Conservation (phyloP, 1,140 invertebrate genomes). For the Halictus rubicundus region DNA sequence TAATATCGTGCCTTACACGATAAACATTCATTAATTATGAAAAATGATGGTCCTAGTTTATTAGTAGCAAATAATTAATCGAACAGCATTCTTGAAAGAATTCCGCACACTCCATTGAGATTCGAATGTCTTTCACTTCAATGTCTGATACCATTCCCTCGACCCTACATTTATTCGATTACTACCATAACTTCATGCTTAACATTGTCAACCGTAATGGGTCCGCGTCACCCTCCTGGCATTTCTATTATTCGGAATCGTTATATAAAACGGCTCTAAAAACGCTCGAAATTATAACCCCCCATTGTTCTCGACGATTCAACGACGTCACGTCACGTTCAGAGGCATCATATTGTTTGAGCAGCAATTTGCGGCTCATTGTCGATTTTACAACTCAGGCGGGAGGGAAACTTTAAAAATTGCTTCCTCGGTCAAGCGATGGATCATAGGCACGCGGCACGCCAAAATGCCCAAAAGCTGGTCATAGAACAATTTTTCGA, state of each 20-base stretch:
- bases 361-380: slow-evolving; percentile 11
- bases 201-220: not conserved
- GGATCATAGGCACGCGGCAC: too few relatives aligned
- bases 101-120: not conserved
- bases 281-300: slow-evolving; percentile 17
- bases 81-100: not conserved
- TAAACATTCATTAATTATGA: too few relatives aligned
- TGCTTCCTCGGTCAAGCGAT: too few relatives aligned
- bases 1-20: too few relatives aligned
- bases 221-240: not conserved
- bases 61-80: not conserved
- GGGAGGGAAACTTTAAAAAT: not conserved
- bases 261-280: slow-evolving; percentile 10
- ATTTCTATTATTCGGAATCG: not conserved
- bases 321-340: slow-evolving; percentile 5
- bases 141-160: not conserved
- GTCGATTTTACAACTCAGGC: not conserved
- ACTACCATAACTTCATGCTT: not conserved
- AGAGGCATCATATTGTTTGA: slow-evolving; percentile 3
- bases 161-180: not conserved
- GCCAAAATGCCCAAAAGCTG: too few relatives aligned
- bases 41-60: too few relatives aligned
- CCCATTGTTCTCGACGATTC: slow-evolving; percentile 5
- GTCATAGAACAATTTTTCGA: too few relatives aligned
- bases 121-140: too few relatives aligned